Percentiles rank a stretch among this genome's conserved stretches.
Conservation (phyloP, 1,140 invertebrate genomes). For the Octopus sinensis region DNA sequence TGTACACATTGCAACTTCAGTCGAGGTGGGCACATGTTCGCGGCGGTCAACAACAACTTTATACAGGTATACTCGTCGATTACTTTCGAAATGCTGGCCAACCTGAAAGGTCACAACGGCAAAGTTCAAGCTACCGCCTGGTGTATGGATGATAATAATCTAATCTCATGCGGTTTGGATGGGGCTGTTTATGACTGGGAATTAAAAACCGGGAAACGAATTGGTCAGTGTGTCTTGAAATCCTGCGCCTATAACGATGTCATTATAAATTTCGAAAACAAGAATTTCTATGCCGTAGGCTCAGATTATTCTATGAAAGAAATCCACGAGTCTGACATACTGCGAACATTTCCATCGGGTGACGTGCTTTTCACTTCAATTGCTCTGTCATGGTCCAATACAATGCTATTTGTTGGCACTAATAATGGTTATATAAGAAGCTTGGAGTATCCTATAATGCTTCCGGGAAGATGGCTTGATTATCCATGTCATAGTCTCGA, state of each 20-base stretch:
- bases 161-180: background rate
- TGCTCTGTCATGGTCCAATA: background rate
- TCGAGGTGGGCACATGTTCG: background rate
- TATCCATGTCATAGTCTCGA: background rate
- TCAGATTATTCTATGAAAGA: background rate
- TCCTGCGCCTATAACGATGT: background rate
- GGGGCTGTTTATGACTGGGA: background rate
- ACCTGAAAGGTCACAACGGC: background rate
- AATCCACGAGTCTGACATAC: background rate
- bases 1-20: background rate
- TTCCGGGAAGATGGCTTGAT: background rate
- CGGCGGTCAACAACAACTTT: background rate
- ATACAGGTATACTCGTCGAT: background rate
- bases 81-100: background rate
- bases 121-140: background rate
- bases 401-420: background rate
- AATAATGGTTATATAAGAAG: background rate
- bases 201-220: background rate
- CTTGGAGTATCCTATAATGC: background rate
- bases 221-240: background rate
- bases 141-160: background rate
- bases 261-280: background rate
- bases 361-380: background rate
- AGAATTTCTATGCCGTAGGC: background rate
- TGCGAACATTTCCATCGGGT: background rate